A percentile compares a stretch with the other conserved stretches of the same genome.
Evolutionary conservation across 2,113 vertebrate genomes (phyloP).

Genomic region (Spilogale gracilis): DNA sequence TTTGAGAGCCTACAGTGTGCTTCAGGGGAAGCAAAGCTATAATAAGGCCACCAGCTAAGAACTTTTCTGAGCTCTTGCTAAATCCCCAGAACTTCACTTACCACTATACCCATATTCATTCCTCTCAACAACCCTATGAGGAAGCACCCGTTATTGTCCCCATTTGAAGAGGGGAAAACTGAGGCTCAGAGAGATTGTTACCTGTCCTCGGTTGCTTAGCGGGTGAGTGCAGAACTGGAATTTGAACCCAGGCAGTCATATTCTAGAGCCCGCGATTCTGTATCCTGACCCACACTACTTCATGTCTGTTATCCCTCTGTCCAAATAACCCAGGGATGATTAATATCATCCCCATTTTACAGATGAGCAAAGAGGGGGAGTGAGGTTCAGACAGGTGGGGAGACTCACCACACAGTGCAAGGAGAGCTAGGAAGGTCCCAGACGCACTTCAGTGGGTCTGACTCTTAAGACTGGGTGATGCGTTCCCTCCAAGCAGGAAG

Average conservation of each 20-base stretch:
- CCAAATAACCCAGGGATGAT: background rate
- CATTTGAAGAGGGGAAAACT: background rate
- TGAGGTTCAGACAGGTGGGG: background rate
- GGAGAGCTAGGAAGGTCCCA: background rate
- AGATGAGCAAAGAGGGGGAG: background rate
- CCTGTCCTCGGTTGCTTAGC: background rate
- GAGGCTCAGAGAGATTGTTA: background rate
- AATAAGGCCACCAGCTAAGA: background rate
- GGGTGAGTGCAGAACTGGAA: background rate
- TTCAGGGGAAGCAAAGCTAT: background rate
- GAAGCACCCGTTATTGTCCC: background rate
- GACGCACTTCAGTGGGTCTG: background rate
- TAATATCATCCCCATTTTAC: background rate
- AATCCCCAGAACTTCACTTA: background rate
- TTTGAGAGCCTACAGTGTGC: background rate
- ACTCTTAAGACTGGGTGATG: background rate
- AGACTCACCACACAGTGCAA: background rate
- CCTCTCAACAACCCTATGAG: background rate
- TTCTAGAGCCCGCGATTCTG: background rate
- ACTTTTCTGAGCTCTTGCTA: background rate
- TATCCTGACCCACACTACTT: background rate
- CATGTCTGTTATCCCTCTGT: background rate
- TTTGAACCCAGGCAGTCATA: background rate
- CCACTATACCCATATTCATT: background rate
- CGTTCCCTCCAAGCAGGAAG: background rate